Evolutionary conservation across 2,113 vertebrate genomes (phyloP).

Genomic region (Pachycephala philippinensis): DNA sequence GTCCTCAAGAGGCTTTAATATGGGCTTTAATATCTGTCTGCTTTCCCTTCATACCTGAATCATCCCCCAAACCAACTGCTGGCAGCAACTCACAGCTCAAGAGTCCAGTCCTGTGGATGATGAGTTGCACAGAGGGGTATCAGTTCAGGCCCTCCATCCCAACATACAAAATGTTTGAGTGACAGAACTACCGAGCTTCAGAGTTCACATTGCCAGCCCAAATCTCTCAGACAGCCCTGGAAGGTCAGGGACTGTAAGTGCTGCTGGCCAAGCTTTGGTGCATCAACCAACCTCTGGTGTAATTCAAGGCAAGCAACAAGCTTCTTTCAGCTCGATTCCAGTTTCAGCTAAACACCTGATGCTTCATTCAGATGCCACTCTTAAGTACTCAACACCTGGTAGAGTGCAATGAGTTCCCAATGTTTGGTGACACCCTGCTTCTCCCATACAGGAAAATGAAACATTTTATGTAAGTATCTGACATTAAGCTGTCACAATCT

Average conservation of each 20-base stretch:
- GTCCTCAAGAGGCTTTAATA: neutral
- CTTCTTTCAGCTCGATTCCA: neutral
- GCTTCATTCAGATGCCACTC: neutral
- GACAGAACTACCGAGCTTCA: neutral
- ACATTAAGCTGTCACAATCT: slow-evolving; percentile 37
- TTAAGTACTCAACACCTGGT: neutral
- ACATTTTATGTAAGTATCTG: slow-evolving; percentile 34
- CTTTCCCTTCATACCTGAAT: neutral
- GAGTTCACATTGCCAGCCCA: fast-evolving
- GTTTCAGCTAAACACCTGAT: neutral
- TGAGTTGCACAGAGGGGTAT: neutral
- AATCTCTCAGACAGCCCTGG: fast-evolving
- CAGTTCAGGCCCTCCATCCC: neutral
- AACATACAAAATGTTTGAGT: fast-evolving
- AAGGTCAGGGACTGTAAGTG: neutral
- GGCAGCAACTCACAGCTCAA: neutral
- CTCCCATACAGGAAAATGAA: neutral
- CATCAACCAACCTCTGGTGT: neutral
- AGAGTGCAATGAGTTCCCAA: neutral
- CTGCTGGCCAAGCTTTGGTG: neutral
- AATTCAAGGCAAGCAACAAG: neutral
- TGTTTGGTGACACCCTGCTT: slow-evolving; percentile 3
- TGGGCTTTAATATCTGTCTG: neutral
- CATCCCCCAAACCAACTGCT: neutral
- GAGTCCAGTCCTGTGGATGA: neutral